Base-by-base conservation (phyloP, 1,140 invertebrate species). In the Bombus superbus region DNA sequence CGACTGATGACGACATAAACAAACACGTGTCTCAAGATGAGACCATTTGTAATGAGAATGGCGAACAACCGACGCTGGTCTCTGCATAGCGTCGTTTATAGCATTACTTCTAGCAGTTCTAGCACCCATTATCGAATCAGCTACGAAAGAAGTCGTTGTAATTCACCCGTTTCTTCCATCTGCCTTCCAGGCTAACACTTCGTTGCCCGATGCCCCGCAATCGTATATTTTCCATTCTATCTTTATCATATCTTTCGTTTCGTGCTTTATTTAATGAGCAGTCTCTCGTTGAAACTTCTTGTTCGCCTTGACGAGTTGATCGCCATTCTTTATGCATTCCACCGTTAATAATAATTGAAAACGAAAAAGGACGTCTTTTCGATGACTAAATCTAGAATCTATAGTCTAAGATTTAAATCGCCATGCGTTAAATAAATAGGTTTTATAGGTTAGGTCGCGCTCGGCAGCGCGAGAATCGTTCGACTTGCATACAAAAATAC, bases 11-110 rank as follows among this genome's bases (percentile, higher is more conserved):
- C 81, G 81, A 79, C 88, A 89, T 90, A 90, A 90, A 90, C 88
- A 89, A 87, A 90, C 88, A 87, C 88, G 78, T 89, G 89, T 90
- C 88, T 38, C 75, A 66, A 57, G 77, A 90, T 89, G 89, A 89
- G 82, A 90, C 85, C 81, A 90, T 90, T 89, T 89, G 89, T 90
- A 90, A 90, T 89, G 85, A 89, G 85, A 89, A 87, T 75, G 81
- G 85, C 57, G 81, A 87, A 82, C 81, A 87, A 75, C 72, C 38
- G 68, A 64, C 73, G 74, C 68, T 57, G 68, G 38, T 32, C 64
- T 47, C 13, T 59, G 13, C 62, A n/a, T 44, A 64, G 72, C 25
- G 76, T 40, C 77, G 73, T 89, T 88, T 88, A 88, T 89, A 80
- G 87, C 87, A 25, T 42, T 53, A 53, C 76, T 81, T 84, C 44